A percentile compares a stretch with the other conserved stretches of the same genome.
phyloP scores from a whole-genome alignment of 2,888 invertebrate species.

The Siphonodentalium dalli region DNA sequence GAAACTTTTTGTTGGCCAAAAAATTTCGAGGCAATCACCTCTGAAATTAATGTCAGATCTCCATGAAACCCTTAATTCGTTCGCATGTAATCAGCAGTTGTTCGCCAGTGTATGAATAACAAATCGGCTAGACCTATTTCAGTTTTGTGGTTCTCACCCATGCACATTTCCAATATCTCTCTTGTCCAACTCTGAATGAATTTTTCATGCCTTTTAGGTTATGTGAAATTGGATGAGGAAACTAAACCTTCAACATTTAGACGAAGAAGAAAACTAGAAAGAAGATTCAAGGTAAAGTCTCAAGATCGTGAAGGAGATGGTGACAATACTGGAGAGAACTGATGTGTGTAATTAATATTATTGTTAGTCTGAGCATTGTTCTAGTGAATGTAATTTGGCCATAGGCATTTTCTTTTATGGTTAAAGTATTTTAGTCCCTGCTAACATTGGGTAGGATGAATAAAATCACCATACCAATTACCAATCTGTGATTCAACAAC shows the following conservation, averaged over 20 bases:
- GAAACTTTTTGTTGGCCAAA: neutral
- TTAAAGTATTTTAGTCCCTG: too few species aligned
- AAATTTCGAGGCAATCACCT: too few species aligned
- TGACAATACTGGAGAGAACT: slow-evolving; percentile 2
- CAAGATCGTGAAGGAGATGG: too few species aligned
- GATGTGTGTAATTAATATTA: neutral
- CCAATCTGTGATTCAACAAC: too few species aligned
- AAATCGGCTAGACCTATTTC: neutral
- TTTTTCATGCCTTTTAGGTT: slow-evolving; percentile 14
- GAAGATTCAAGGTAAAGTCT: slow-evolving; percentile 33
- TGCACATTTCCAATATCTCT: neutral
- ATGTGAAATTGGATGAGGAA: slow-evolving; percentile 21
- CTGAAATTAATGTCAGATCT: too few species aligned
- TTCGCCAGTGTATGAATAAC: neutral
- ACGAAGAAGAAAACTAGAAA: slow-evolving; percentile 27
- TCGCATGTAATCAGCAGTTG: neutral
- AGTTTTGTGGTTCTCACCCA: neutral
- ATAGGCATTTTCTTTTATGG: too few species aligned
- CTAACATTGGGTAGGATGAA: too few species aligned
- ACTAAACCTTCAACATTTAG: slow-evolving; percentile 18
- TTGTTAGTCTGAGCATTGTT: too few species aligned
- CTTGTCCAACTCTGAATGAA: neutral
- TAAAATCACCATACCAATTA: too few species aligned
- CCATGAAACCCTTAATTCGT: neutral
- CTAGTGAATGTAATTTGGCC: too few species aligned